phyloP scores from a whole-genome alignment of 2,113 vertebrate species.

The Crotalus helleri region DNA sequence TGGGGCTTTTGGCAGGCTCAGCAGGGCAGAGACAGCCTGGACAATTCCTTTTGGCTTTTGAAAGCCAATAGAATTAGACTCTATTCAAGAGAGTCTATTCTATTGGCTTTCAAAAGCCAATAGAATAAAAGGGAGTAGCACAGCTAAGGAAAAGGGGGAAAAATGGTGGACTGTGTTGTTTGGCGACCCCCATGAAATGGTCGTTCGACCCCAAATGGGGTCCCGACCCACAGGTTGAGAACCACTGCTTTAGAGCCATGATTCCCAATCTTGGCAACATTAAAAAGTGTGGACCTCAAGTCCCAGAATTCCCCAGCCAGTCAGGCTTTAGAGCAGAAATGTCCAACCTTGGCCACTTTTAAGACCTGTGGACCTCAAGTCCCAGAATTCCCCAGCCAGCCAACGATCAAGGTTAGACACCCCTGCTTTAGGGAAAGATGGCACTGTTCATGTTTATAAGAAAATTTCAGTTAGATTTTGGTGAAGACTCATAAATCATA shows the following conservation, averaged over 20 bases:
- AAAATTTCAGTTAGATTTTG: neutral
- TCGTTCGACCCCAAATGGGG: no score
- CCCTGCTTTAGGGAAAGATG: neutral
- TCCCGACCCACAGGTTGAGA: no score
- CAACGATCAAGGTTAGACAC: neutral
- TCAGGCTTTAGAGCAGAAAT: neutral
- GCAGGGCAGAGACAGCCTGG: no score
- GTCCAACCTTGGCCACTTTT: neutral
- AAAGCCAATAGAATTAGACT: no score
- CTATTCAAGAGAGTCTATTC: no score
- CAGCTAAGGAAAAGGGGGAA: no score
- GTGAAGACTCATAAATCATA: neutral
- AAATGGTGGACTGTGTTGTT: no score
- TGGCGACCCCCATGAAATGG: no score
- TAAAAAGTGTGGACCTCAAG: neutral
- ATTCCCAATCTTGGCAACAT: neutral
- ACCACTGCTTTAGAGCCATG: neutral
- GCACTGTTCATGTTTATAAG: neutral
- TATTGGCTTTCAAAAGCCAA: no score
- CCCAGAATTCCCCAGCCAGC: neutral
- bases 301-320: neutral
- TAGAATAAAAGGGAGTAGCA: no score
- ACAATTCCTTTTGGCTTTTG: no score
- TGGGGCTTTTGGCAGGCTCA: no score
- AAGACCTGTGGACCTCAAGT: neutral